phyloP scores from a whole-genome alignment of 2,797 vertebrate genomes.

The Mormyrops boulengeri region DNA sequence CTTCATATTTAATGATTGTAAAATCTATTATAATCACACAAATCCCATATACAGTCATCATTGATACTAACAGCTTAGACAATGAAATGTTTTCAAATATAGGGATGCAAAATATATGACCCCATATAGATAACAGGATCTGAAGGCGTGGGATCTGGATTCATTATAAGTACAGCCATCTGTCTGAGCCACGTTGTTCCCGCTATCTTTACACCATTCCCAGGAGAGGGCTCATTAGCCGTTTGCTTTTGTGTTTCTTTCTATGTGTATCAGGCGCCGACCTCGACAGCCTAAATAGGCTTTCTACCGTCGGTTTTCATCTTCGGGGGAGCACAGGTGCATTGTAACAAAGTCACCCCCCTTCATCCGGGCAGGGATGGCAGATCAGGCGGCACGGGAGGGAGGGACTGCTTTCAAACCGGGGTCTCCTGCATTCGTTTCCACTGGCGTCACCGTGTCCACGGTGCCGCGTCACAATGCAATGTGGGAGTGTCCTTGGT shows the following conservation, averaged over 20 bases:
- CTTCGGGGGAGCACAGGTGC: not conserved
- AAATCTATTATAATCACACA: not conserved
- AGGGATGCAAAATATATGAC: not conserved
- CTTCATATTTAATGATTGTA: not conserved
- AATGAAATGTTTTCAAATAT: not conserved
- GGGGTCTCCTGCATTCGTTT: slow-evolving; percentile 18
- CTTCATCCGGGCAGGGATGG: not conserved
- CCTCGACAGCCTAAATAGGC: slow-evolving; percentile 19
- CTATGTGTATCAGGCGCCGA: not conserved
- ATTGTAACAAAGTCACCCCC: not conserved
- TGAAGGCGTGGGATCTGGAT: not conserved
- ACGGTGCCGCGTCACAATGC: slow-evolving; percentile 46
- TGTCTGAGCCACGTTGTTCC: slow-evolving; percentile 11
- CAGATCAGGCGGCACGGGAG: not conserved
- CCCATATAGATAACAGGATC: not conserved
- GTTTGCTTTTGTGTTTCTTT: slow-evolving; percentile 6
- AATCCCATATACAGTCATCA: not conserved
- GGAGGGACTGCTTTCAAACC: not conserved
- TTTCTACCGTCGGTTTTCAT: not conserved
- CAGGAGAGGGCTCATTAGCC: slow-evolving; percentile 2
- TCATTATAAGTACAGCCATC: slow-evolving; percentile 3
- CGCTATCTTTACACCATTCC: slow-evolving; percentile 19
- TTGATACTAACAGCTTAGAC: not conserved
- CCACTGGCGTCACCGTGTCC: slow-evolving; percentile 32
- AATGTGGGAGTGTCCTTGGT: slow-evolving; percentile 14